Conservation (phyloP, 2,797 vertebrate species). For the Fistularia commersonii region DNA sequence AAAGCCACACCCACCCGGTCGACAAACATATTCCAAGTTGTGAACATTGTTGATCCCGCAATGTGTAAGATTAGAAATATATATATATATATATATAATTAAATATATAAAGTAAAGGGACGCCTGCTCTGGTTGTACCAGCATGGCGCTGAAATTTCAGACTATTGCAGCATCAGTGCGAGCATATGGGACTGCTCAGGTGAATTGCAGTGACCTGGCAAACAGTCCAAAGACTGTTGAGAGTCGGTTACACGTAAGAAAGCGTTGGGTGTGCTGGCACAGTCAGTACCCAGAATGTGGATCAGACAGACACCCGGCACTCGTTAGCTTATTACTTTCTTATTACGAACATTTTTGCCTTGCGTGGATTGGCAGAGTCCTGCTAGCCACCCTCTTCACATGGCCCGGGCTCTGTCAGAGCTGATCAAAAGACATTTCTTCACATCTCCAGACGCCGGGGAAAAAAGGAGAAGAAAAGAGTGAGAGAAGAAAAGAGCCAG, state of each 20-base stretch:
- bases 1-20: constrained; percentile 24
- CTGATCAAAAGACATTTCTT: constrained; percentile 82
- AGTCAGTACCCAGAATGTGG: constrained; percentile 54
- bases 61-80: constrained; percentile 34
- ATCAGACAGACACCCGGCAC: constrained; percentile 68
- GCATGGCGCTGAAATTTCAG: constrained; percentile 40
- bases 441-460: constrained; percentile 75
- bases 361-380: constrained; percentile 72
- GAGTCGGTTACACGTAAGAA: constrained; percentile 61
- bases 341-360: constrained; percentile 77
- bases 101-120: constrained; percentile 11
- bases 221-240: constrained; percentile 52
- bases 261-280: constrained; percentile 67
- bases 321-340: constrained; percentile 77
- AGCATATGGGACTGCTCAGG: constrained; percentile 68
- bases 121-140: constrained; percentile 26
- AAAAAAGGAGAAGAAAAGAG: constrained; percentile 73
- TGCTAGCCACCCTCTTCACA: constrained; percentile 72
- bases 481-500: constrained; percentile 85
- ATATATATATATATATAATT: neutral
- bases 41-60: constrained; percentile 11
- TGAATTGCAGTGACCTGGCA: constrained; percentile 68
- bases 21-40: constrained; percentile 8
- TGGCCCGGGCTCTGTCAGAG: constrained; percentile 74
- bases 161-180: constrained; percentile 44